Base-by-base conservation (phyloP, 2,113 vertebrate species). In the Odontesthes bonariensis region DNA sequence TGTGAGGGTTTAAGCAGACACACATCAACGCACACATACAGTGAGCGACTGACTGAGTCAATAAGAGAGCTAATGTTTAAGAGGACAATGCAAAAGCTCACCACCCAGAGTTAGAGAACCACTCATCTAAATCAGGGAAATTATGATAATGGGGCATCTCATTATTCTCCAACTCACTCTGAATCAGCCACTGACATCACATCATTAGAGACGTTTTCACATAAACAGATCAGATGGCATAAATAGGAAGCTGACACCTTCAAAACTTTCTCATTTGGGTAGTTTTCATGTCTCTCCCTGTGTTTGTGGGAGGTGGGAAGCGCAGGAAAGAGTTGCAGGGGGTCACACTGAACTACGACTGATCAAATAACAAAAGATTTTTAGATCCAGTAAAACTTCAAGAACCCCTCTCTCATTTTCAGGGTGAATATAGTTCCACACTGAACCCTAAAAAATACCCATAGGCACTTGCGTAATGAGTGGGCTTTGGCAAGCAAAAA, bases 111-210 rank as follows among this genome's bases (percentile, higher is more conserved):
- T 94, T 89, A 90, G 88, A 91, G 86, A 93, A 91, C 75, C 87
- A 90, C 86, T 93, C 91, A 92, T 93, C 86, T 94, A 92, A 93
- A 95, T 94, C 92, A 93, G 84, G 87, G 86, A 93, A 92, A 94
- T 94, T 92, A 93, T 94, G 91, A 89, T 92, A 94, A 94, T 91
- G 78, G 77, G 66, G 68, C 84, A 88, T 85, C 87, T 93, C 89
- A 93, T 93, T 93, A 93, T 93, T 90, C 84, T 85, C 81, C 74
- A 84, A 73, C 88, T 90, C 86, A 59, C 75, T 87, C 76, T 58
- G 81, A 91, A 92, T 91, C 91, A 92, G 73, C 84, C 87, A 84
- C 75, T 90, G 91, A 92, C 84, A 89, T 92, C 89, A 88, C 88
- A 91, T 92, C 79, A 91, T 91, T 89, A 91, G 86, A 89, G 79